Percentiles rank a stretch among this genome's conserved stretches.
Evolutionary conservation across 2,113 vertebrate species (phyloP).

Genomic region (Spilogale gracilis): DNA sequence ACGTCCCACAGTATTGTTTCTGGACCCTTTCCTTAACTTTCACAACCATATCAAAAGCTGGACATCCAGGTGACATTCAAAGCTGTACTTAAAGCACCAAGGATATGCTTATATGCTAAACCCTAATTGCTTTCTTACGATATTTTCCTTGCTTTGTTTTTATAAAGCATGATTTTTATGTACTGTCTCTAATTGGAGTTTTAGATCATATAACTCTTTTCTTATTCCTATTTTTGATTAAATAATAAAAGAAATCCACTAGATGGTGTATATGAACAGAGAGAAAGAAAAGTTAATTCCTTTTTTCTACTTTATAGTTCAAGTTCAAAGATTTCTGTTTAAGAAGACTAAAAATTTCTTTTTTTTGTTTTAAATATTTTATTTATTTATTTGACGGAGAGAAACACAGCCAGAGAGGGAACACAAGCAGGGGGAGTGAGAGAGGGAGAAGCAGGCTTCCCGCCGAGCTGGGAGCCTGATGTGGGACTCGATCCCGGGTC

Average conservation of each 20-base stretch:
- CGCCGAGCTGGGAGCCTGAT: too few relatives aligned
- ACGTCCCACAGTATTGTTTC: not conserved
- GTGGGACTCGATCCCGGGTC: too few relatives aligned
- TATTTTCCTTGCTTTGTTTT: not conserved
- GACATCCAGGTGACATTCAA: not conserved
- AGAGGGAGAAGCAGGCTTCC: too few relatives aligned
- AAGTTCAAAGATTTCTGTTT: slow-evolving; percentile 10
- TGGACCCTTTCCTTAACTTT: not conserved
- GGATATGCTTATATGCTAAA: not conserved
- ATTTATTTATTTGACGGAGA: too few relatives aligned
- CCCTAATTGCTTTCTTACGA: not conserved
- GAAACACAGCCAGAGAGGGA: too few relatives aligned
- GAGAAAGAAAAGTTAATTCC: slow-evolving; percentile 42
- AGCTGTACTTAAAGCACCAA: not conserved
- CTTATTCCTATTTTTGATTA: not conserved
- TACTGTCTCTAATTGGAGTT: not conserved
- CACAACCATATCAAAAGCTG: not conserved
- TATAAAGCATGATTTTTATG: not conserved
- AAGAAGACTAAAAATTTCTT: not conserved
- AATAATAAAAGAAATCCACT: slow-evolving; percentile 42
- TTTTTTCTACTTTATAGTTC: not conserved
- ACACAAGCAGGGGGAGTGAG: too few relatives aligned
- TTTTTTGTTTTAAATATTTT: too few relatives aligned
- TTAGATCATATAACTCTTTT: not conserved
- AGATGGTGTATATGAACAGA: slow-evolving; percentile 20